Base-by-base conservation (phyloP, 2,113 vertebrate genomes). In the Leucosticte australis region DNA sequence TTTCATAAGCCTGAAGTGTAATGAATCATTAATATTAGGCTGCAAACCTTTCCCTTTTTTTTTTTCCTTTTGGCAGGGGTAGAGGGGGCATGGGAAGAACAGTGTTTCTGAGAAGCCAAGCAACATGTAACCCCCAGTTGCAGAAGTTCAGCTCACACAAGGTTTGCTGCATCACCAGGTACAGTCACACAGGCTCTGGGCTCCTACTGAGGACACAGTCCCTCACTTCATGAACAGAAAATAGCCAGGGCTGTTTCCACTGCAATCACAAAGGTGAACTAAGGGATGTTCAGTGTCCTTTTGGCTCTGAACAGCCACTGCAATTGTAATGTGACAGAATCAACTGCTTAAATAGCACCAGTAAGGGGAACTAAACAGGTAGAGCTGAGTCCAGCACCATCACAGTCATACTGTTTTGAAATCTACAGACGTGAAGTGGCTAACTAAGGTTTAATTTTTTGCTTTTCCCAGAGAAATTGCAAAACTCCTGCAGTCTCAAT, bases 311-410 rank as follows among this genome's bases (percentile, higher is more conserved):
- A 49, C 44, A 68, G 65, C 20, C 56, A 60, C 87, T 69, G 52
- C 75, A 69, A 73, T 35, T 0, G 0, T 7, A 47, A 52, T 0
- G 1, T 7, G 53, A 59, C 30, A 68, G 53, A 47, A 83, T 13
- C 1, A 3, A 26, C 14, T 3, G 3, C 21, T 23, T 35, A 70
- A 75, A 24, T 4, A 87, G 24, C 46, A 75, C 11, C 30, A 49
- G 10, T 11, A 68, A 56, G 41, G 33, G 17, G 49, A 83, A 53
- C 23, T 37, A 75, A 41, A 35, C 22, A 73, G 65, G 53, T 6
- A 71, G 21, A 57, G 74, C n/a, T 2, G 37, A 95, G 57, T 26
- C 28, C n/a, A 79, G 49, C 28, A 53, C 14, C 2, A 0, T 7
- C n/a, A n/a, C 28, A 63, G 16, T 68, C 35, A 71, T 1, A 74